phyloP scores from a whole-genome alignment of 92 coral and sea anemone species.

The Palythoa caribaeorum region DNA sequence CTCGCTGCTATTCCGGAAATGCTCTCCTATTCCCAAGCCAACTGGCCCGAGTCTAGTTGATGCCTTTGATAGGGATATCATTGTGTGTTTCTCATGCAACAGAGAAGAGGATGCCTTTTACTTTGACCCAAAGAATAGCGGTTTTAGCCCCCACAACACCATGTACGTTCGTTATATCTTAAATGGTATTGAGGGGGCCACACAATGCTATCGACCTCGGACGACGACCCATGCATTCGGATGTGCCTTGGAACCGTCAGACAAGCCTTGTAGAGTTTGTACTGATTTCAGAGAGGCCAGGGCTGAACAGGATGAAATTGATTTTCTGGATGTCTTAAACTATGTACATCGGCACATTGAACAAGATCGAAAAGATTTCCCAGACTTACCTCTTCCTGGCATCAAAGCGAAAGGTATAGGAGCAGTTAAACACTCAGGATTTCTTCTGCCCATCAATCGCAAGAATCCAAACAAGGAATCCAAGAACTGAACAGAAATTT shows the following conservation, averaged over 20 bases:
- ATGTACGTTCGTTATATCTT: not conserved
- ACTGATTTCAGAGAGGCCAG: constrained; percentile 9
- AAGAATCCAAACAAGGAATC: no score
- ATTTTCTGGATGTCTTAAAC: constrained; percentile 12
- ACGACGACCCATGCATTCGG: no score
- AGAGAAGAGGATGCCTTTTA: not conserved
- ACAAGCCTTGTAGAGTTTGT: not conserved
- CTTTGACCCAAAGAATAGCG: not conserved
- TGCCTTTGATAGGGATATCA: not conserved
- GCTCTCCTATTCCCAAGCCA: not conserved
- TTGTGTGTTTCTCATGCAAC: not conserved
- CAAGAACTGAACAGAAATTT: no score
- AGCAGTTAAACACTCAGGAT: not conserved
- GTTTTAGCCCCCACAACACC: not conserved
- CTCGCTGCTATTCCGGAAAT: not conserved
- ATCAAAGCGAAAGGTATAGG: not conserved
- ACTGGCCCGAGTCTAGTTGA: constrained; percentile 7
- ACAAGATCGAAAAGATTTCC: not conserved
- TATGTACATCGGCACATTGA: not conserved
- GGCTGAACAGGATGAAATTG: not conserved
- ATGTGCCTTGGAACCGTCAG: not conserved
- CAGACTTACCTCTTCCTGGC: not conserved
- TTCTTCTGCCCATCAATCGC: not conserved
- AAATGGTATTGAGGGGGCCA: not conserved
- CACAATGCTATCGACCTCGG: not conserved